Conservation (phyloP, 1,140 invertebrate species). For the Ganaspis sp. region DNA sequence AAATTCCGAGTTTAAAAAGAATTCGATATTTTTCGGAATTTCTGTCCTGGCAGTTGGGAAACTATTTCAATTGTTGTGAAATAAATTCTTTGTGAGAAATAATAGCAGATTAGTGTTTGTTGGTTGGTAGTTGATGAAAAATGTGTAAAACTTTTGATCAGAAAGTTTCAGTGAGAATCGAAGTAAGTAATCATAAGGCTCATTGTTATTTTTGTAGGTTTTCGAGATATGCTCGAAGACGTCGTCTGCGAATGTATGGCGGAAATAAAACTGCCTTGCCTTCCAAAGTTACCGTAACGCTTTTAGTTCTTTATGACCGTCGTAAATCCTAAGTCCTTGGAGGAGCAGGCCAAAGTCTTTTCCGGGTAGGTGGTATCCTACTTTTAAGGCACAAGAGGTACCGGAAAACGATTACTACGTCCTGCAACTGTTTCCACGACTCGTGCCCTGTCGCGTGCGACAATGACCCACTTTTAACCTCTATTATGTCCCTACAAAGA, state of each 20-base stretch:
- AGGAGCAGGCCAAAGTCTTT: constrained; percentile 47
- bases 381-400: constrained; percentile 39
- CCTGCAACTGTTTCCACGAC: constrained; percentile 21
- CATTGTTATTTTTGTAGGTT: constrained; percentile 65
- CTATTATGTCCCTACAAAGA: not conserved
- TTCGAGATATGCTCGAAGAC: constrained; percentile 50
- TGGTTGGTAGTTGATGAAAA: not conserved
- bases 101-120: not conserved
- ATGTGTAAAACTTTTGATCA: not conserved
- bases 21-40: too few relatives aligned
- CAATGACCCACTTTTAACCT: constrained; percentile 3
- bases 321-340: constrained; percentile 64
- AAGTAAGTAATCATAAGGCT: constrained; percentile 53
- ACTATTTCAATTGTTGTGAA: too few relatives aligned
- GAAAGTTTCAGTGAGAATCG: not conserved
- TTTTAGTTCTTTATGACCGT: constrained; percentile 66
- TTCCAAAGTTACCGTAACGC: constrained; percentile 61
- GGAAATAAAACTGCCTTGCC: constrained; percentile 65
- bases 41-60: too few relatives aligned
- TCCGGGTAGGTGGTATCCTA: constrained; percentile 52
- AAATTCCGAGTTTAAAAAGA: too few relatives aligned
- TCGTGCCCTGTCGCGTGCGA: constrained; percentile 23
- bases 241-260: constrained; percentile 56
- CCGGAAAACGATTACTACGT: constrained; percentile 55
- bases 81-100: not conserved